These are phyloP conservation scores for Seira ritae DNA, from an alignment of 2,888 invertebrate genomes.

Conservation along the genomic window DNA sequence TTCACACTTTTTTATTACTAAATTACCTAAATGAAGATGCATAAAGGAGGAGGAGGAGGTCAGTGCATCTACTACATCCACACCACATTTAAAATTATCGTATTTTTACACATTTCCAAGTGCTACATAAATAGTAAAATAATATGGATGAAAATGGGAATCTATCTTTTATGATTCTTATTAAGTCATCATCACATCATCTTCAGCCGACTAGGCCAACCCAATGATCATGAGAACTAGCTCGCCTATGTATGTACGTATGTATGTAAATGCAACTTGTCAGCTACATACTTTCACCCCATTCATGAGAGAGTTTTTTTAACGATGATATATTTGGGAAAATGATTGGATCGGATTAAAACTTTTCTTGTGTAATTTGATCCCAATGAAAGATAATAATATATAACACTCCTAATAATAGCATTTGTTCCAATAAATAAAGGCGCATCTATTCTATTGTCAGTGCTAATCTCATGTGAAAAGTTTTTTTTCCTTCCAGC, in stretches of 20 bases:
- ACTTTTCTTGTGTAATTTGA: constrained; percentile 42
- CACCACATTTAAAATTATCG: no score
- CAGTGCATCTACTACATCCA: no score
- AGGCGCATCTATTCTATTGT: constrained; percentile 14
- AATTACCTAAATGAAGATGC: no score
- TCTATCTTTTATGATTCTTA: no score
- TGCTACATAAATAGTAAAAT: no score
- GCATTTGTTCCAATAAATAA: background rate
- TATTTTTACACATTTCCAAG: no score
- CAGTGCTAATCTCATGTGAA: constrained; percentile 40
- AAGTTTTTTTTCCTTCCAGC: background rate
- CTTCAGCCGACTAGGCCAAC: background rate
- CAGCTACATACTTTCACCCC: background rate
- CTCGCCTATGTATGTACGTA: no score
- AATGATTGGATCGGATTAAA: constrained; percentile 13
- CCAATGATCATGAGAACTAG: background rate
- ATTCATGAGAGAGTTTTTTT: background rate
- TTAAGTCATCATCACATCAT: no score
- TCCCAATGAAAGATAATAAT: constrained; percentile 18
- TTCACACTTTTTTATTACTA: no score
- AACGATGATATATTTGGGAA: background rate
- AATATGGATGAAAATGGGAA: no score
- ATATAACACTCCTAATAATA: constrained; percentile 19
- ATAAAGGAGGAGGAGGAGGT: no score
- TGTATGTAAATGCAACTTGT: no score